phyloP scores from a whole-genome alignment of 2,888 invertebrate genomes.

The Harpalus rubripes region DNA sequence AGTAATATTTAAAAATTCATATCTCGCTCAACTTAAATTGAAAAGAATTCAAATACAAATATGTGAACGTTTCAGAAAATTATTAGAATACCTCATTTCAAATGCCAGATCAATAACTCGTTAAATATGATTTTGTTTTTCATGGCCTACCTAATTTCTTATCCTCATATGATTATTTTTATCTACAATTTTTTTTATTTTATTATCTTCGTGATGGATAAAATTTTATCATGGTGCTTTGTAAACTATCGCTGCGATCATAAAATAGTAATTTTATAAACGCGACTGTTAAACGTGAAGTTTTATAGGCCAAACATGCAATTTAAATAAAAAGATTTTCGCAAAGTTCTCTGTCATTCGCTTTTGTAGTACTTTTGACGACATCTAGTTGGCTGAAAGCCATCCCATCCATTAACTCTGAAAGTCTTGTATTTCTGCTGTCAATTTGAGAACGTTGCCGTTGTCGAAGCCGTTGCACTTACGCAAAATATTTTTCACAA shows the following conservation, averaged over 20 bases:
- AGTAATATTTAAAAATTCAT: too few relatives aligned
- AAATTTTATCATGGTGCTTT: not conserved
- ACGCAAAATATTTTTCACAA: not conserved
- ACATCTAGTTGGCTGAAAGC: conserved; percentile 41
- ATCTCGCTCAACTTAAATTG: too few relatives aligned
- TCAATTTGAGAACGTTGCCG: conserved; percentile 49
- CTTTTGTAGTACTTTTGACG: conserved; percentile 39
- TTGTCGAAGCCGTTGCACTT: not conserved
- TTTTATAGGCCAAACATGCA: conserved; percentile 50
- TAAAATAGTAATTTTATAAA: conserved; percentile 48
- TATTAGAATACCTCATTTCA: too few relatives aligned
- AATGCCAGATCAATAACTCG: too few relatives aligned
- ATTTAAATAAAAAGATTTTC: conserved; percentile 48
- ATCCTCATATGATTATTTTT: too few relatives aligned
- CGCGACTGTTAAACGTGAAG: conserved; percentile 43
- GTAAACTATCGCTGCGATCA: too few relatives aligned
- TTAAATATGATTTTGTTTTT: too few relatives aligned
- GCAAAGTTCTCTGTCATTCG: conserved; percentile 13
- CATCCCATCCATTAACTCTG: conserved; percentile 56
- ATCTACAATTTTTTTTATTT: too few relatives aligned
- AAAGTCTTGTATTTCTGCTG: conserved; percentile 47
- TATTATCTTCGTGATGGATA: too few relatives aligned
- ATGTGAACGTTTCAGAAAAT: too few relatives aligned
- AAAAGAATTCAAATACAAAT: too few relatives aligned
- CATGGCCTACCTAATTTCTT: too few relatives aligned